Base-by-base conservation (phyloP, 2,888 invertebrate genomes). In the Hirtodrosophila confusa region DNA sequence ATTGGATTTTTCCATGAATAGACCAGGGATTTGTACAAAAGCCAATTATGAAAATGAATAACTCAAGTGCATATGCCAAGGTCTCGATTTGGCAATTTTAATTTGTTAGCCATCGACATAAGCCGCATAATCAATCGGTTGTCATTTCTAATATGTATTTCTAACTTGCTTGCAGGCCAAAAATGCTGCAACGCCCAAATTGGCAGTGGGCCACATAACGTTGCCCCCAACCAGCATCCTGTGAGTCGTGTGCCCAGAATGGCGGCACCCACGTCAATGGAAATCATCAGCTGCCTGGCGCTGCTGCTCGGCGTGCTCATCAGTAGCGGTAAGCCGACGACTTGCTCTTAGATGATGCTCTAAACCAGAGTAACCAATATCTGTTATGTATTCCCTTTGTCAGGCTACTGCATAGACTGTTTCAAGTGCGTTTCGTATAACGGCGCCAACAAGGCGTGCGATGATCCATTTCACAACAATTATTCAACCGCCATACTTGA, bases 341-440 rank as follows among this genome's bases (percentile, higher is more conserved):
- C 43, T 44, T 7, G 8, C 9, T 9, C 10, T 1, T 5, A 27
- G 4, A 5, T 1, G 12, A 17, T 12, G n/a, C 39, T n/a, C n/a
- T 23, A 8, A 2, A 27, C 8, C 3, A 1, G 8, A 9, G 7
- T 6, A 17, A 29, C 27, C 10, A 3, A 40, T 12, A 27, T 31
- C 9, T 29, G 8, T 44, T 23, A 9, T 49, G 5, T 44, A 66
- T 29, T 44, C 12, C 8, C 4, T n/a, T 8, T 27, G 7, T 24
- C 88, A 94, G 94, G 92, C 12, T 91, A 92, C 71, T 93, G 94
- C 54, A 98, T 99, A 89, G 99, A 98, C 92, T 99, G 99, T 91
- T 99, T 98, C 93, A 98, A 98, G 91, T 99, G 99, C 91, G 96
- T 97, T 47, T 99, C 98, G 0, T 94, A 97, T 92, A 96, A 97